Conservation (phyloP, 2,797 vertebrate species). For the Tachyglossus aculeatus region DNA sequence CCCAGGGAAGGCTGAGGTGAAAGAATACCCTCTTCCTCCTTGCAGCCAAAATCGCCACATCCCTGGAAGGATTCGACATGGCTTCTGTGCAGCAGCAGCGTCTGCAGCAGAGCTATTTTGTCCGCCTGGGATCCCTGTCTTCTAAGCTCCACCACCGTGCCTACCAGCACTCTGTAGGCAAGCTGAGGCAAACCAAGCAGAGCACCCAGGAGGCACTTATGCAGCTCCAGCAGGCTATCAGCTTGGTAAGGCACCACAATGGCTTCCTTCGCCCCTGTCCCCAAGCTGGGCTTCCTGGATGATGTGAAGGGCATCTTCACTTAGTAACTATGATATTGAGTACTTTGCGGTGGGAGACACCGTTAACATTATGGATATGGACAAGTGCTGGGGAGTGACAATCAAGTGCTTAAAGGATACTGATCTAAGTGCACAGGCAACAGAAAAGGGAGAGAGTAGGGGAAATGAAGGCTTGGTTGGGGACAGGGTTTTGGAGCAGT, state of each 20-base stretch:
- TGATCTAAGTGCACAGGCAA: no score
- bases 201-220: conserved; percentile 73
- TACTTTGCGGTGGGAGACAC: no score
- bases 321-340: no score
- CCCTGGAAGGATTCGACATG: conserved; percentile 59
- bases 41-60: conserved; percentile 75
- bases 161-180: conserved; percentile 81
- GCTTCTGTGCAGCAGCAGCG: conserved; percentile 66
- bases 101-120: conserved; percentile 83
- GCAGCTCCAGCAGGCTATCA: conserved; percentile 84
- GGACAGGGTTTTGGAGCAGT: no score
- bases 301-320: neutral
- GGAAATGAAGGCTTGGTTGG: no score
- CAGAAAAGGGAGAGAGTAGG: no score
- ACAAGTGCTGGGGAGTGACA: no score
- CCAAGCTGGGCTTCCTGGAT: no score
- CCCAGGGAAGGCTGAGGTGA: no score
- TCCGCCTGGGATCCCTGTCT: conserved; percentile 90
- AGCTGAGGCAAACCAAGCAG: conserved; percentile 75
- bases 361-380: no score
- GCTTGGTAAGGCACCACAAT: conserved; percentile 74
- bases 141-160: conserved; percentile 80
- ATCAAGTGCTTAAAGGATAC: no score
- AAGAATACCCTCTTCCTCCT: conserved; percentile 30
- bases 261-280: accelerated